phyloP scores from a whole-genome alignment of 2,797 vertebrate genomes.

The Pogonophryne albipinna region DNA sequence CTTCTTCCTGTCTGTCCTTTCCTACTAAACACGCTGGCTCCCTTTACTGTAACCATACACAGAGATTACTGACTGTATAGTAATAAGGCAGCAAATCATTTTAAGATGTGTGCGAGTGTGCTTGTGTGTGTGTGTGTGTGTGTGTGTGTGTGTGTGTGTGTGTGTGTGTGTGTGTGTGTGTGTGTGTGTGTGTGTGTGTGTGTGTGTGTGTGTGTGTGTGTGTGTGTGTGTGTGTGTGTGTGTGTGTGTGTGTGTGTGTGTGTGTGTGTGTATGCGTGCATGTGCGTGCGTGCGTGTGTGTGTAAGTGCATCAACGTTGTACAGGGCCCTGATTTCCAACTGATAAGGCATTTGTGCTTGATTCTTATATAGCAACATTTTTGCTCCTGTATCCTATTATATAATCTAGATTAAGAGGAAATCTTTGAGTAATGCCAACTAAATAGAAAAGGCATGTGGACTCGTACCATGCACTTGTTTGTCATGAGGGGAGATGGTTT shows the following conservation, averaged over 20 bases:
- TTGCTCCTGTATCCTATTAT: constrained; percentile 53
- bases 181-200: too few relatives aligned
- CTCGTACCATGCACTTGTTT: constrained; percentile 11
- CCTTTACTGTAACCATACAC: constrained; percentile 62
- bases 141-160: neutral
- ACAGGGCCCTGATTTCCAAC: constrained; percentile 43
- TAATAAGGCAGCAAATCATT: constrained; percentile 73
- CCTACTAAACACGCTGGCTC: constrained; percentile 69
- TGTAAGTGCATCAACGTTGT: constrained; percentile 12
- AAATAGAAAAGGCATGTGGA: constrained; percentile 46
- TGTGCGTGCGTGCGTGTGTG: constrained; percentile 23
- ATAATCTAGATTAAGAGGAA: constrained; percentile 44
- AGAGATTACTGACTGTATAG: constrained; percentile 62
- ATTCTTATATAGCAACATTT: constrained; percentile 41
- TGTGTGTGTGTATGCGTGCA: neutral
- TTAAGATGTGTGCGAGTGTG: constrained; percentile 58
- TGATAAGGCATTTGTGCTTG: constrained; percentile 48
- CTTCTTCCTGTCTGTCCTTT: constrained; percentile 82
- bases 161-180: constrained; percentile 1
- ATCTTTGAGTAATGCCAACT: constrained; percentile 33
- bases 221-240: neutral
- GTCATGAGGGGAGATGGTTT: constrained; percentile 17
- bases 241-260: neutral
- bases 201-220: constrained; percentile 44
- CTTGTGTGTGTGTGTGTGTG: constrained; percentile 13